These are phyloP conservation scores for Zaprionus africanus DNA, from an alignment of 1,140 invertebrate species.

Conservation along the genomic window DNA sequence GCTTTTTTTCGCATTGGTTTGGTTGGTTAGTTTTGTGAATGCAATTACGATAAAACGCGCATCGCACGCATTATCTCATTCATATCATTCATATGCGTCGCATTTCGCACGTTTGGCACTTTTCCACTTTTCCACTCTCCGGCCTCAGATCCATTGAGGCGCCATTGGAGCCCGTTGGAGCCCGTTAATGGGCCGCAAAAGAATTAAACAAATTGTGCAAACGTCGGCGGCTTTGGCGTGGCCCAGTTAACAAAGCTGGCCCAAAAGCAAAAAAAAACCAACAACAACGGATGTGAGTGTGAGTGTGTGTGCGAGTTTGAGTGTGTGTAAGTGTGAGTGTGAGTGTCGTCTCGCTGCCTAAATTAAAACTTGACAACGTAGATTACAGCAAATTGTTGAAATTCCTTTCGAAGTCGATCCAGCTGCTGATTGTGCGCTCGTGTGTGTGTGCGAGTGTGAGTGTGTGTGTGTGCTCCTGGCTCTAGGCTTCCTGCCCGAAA, in stretches of 20 bases:
- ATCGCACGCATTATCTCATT: slow-evolving; percentile 8
- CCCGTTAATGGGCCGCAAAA: slow-evolving; percentile 16
- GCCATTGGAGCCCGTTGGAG: background rate
- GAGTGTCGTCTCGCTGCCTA: background rate
- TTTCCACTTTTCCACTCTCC: background rate
- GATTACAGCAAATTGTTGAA: slow-evolving; percentile 41
- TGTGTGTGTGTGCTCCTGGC: background rate
- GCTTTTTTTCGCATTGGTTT: no score
- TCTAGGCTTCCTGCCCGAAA: slow-evolving; percentile 23
- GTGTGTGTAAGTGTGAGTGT: background rate
- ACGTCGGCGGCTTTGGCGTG: slow-evolving; percentile 19
- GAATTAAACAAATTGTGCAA: slow-evolving; percentile 39
- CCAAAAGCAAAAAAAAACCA: background rate
- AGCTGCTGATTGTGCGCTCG: slow-evolving; percentile 18
- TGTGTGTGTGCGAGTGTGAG: background rate
- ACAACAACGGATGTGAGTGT: background rate
- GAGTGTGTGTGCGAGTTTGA: background rate
- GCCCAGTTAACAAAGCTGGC: slow-evolving; percentile 8
- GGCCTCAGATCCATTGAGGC: slow-evolving; percentile 3
- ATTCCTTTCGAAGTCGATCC: slow-evolving; percentile 29
- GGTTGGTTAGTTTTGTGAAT: slow-evolving; percentile 4
- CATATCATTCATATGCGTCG: slow-evolving; percentile 6
- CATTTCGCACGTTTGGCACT: slow-evolving; percentile 7
- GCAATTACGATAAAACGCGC: slow-evolving; percentile 3
- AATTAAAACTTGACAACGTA: slow-evolving; percentile 25